Evolutionary conservation across 1,140 invertebrate species (phyloP), one percentile per base, ranked within the genome.

Genomic region (Drosophila grimshawi): DNA sequence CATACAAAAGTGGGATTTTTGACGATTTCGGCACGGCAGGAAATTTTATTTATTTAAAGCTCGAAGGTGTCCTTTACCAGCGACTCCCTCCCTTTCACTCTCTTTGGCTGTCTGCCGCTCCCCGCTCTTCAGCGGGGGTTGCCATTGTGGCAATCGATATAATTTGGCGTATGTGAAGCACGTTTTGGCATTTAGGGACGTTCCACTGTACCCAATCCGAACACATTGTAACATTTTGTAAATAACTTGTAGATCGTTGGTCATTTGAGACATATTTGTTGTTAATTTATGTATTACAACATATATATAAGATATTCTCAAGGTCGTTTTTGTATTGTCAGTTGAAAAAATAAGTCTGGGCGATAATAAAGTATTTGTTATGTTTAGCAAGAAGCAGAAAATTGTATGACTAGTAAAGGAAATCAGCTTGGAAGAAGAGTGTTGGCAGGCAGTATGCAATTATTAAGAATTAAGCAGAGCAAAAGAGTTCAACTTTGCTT

Each of bases 1-100:
- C 60, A 46, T 52, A 55, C 61, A 56, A 76, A 71, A 72, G 37
- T 61, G 75, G 64, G 67, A 70, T 72, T 63, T 70, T 56, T 46
- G 29, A 41, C 35, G 62, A 56, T 61, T 67, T 66, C 32, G 6
- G 10, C 41, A 39, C 46, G 11, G 55, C 56, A 8, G 4, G 33
- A 60, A 75, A 73, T 80, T 74, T 59, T 78, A 78, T 80, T 80
- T 80, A 73, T 74, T 77, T 77, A 69, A 74, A 75, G 71, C 71
- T 60, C 32, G 41, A 75, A 78, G 60, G 65, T 70, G 71, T 64
- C 33, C 37, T 51, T 46, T 29, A 10, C 27, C 46, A 27, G 32
- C 5, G 6, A 45, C 30, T 7, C 27, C 5, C 27, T 30, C 53
- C 11, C 3, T 11, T 30, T 46, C 7, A 8, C 41, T 48, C 4